A percentile compares a stretch with the other conserved stretches of the same genome.
Evolutionary conservation across 92 coral and sea anemone species (phyloP).

Genomic region (Phenganax marumi): DNA sequence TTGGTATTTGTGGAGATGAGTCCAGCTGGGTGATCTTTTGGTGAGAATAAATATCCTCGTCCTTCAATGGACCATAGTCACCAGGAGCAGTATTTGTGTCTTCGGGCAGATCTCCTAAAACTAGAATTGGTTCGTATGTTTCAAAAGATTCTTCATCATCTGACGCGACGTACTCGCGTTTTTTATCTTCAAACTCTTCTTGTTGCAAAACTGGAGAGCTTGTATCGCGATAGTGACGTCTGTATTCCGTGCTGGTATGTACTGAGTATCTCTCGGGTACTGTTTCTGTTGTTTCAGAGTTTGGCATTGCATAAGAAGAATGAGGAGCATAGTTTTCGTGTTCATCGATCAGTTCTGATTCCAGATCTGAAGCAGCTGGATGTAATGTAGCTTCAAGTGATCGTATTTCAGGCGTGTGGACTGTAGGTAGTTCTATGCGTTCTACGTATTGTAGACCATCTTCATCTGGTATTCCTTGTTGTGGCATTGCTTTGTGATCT

Average conservation of each 20-base stretch:
- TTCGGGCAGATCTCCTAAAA: neutral
- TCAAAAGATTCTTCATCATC: neutral
- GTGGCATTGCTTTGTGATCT: neutral
- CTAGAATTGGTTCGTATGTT: neutral
- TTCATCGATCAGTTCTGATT: constrained; percentile 1
- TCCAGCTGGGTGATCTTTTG: neutral
- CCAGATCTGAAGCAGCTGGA: neutral
- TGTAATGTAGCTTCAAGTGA: neutral
- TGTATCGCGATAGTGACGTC: neutral
- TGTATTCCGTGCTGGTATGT: neutral
- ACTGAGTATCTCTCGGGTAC: neutral
- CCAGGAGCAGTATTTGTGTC: neutral
- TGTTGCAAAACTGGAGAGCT: neutral
- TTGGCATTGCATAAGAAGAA: neutral
- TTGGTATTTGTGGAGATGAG: neutral
- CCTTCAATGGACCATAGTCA: neutral
- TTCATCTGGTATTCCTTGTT: neutral
- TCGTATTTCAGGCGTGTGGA: neutral
- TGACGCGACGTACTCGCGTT: neutral
- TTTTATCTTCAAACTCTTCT: neutral
- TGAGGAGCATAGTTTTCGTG: neutral
- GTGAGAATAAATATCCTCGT: neutral
- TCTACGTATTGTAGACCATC: neutral
- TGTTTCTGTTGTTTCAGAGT: neutral
- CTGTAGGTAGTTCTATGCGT: neutral